Base-by-base conservation (phyloP, 2,888 invertebrate species). In the Drosophila fulvimacula region DNA sequence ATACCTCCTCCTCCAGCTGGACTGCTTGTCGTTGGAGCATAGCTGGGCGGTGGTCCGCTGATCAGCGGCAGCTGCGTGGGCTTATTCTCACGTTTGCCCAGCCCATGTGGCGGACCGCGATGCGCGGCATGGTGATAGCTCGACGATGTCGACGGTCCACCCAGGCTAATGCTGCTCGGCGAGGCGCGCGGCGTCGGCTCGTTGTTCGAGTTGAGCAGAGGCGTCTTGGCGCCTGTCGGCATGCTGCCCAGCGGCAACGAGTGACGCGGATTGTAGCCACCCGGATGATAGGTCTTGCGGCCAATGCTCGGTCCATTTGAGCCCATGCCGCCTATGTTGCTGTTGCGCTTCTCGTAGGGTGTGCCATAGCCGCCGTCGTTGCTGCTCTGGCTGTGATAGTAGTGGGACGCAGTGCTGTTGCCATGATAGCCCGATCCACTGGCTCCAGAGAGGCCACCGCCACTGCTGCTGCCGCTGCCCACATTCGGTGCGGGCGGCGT, bases 401-500 rank as follows among this genome's bases (percentile, higher is more conserved):
- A 91, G 49, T 91, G 90, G 36, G 91, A 88, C 9, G 90, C 91
- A 24, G 91, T 89, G 74, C 88, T 91, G 42, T 83, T 89, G 68
- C 90, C 89, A 60, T 90, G 89, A 41, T 81, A 91, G 27, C 89
- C 81, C 21, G 56, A 39, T 13, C 64, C 68, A 6, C 72, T 70
- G 3, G 66, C 76, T 0, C 69, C 59, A 4, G 38, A 38, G 11
- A 38, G 24, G 19, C 42, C 34, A 3, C 42, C 34, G 6, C 32
- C 42, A n/a, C 17, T 44, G 60, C 53, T 70, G 44, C 62, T 39
- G 60, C 30, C 66, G 52, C 68, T 19, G 17, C 63, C 65, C 6
- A 66, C 82, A 55, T 83, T 89, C n/a, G 89, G 81, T 38, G 91
- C 88, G 17, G 93, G 92, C 6, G 93, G 93, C 15, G 93, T 93